phyloP scores from a whole-genome alignment of 2,888 invertebrate genomes.

The Clitarchus hookeri region DNA sequence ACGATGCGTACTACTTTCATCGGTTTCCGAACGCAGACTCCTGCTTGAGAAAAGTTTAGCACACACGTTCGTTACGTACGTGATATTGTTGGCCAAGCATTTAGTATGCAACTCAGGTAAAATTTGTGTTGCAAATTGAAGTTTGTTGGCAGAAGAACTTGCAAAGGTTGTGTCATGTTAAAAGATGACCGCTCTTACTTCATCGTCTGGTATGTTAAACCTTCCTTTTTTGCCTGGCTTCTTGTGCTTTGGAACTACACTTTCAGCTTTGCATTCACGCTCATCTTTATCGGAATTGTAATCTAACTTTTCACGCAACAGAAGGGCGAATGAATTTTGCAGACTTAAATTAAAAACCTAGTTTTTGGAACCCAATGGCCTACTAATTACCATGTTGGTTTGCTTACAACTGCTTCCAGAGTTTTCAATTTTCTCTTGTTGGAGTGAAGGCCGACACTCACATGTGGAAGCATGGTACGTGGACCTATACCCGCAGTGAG shows the following conservation, averaged over 20 bases:
- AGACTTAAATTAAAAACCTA: background rate
- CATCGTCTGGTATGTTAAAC: background rate
- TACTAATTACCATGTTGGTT: no score
- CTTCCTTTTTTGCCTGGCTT: background rate
- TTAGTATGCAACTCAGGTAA: background rate
- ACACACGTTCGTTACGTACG: background rate
- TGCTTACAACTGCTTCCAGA: no score
- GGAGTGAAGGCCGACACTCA: no score
- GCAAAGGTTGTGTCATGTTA: background rate
- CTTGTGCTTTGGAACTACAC: background rate
- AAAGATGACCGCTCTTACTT: background rate
- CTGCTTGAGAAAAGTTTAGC: background rate
- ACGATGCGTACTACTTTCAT: background rate
- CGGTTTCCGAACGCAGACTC: no score
- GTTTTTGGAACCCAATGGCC: background rate
- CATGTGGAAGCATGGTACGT: no score
- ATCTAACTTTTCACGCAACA: background rate
- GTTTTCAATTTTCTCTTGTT: no score
- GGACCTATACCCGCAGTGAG: no score
- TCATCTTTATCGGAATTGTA: background rate
- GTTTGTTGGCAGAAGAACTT: background rate
- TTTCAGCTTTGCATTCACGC: background rate
- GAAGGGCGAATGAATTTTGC: background rate
- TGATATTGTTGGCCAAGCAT: background rate
- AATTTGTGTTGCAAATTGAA: background rate